phyloP scores from a whole-genome alignment of 2,888 invertebrate genomes.

The Agrotis ipsilon region DNA sequence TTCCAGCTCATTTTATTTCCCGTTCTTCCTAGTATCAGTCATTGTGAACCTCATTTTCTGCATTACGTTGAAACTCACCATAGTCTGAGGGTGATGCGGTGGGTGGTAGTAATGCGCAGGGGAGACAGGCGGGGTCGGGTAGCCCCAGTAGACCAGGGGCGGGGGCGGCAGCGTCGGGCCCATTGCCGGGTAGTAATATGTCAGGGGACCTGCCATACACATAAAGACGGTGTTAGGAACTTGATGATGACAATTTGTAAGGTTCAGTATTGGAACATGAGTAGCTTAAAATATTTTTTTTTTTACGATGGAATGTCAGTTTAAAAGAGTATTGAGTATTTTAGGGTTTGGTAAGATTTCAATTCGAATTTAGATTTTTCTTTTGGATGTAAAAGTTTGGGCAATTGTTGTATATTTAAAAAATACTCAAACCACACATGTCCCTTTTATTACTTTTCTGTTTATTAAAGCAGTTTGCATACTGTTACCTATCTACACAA shows the following conservation, averaged over 20 bases:
- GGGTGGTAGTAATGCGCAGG: slow-evolving; percentile 96
- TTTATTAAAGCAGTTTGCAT: slow-evolving; percentile 25
- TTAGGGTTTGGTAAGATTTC: background rate
- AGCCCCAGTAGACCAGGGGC: slow-evolving; percentile 97
- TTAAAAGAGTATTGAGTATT: background rate
- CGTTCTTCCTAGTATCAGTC: slow-evolving; percentile 4
- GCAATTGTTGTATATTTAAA: background rate
- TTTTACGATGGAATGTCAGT: background rate
- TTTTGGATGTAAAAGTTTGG: background rate
- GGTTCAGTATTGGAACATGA: background rate
- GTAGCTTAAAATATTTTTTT: slow-evolving; percentile 7
- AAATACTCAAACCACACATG: slow-evolving; percentile 12
- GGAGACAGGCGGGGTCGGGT: slow-evolving; percentile 98
- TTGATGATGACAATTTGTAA: background rate
- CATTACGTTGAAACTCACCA: slow-evolving; percentile 75
- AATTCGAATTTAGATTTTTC: background rate
- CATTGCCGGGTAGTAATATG: slow-evolving; percentile 90
- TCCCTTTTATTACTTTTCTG: background rate
- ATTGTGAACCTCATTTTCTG: slow-evolving; percentile 21
- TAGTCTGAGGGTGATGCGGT: slow-evolving; percentile 88
- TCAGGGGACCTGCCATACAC: slow-evolving; percentile 85
- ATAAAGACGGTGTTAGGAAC: slow-evolving; percentile 29
- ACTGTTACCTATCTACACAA: slow-evolving; percentile 22
- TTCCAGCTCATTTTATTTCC: slow-evolving; percentile 21
- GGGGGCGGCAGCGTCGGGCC: slow-evolving; percentile 92